Conservation (phyloP, 1,140 invertebrate species). For the Orius insidiosus region DNA sequence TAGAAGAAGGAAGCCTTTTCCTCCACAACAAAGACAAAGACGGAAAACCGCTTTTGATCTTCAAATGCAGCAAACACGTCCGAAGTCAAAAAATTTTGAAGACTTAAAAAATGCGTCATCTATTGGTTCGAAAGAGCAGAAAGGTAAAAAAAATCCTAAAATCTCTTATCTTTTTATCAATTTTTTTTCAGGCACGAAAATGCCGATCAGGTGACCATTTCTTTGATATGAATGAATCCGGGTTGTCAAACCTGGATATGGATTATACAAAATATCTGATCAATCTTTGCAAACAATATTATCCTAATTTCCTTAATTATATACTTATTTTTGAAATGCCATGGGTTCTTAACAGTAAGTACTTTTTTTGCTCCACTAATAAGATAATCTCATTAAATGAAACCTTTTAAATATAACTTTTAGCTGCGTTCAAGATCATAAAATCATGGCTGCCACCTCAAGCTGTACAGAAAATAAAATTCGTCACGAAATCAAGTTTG, state of each 20-base stretch:
- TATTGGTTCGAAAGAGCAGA: conserved; percentile 79
- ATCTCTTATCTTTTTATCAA: not conserved
- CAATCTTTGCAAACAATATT: conserved; percentile 71
- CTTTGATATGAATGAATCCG: conserved; percentile 77
- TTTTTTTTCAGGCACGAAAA: conserved; percentile 45
- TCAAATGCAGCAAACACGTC: conserved; percentile 54
- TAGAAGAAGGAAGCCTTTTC: conserved; percentile 59
- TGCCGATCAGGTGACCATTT: conserved; percentile 65
- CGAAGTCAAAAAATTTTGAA: conserved; percentile 55
- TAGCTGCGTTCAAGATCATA: conserved; percentile 83
- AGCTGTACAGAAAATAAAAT: conserved; percentile 78
- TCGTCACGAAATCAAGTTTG: conserved; percentile 59
- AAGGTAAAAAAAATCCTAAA: conserved; percentile 32
- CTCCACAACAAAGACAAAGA: conserved; percentile 60
- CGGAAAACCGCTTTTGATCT: conserved; percentile 55
- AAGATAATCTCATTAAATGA: no score
- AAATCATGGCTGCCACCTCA: conserved; percentile 76
- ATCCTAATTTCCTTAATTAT: conserved; percentile 78
- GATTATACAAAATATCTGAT: conserved; percentile 74
- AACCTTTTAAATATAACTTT: conserved; percentile 26
- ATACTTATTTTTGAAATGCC: conserved; percentile 89
- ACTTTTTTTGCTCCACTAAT: no score
- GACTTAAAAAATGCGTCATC: conserved; percentile 64
- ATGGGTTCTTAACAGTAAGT: conserved; percentile 75
- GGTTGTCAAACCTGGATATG: conserved; percentile 75